Conservation (phyloP, 2,113 vertebrate species). For the Poeciliopsis turrubarensis region DNA sequence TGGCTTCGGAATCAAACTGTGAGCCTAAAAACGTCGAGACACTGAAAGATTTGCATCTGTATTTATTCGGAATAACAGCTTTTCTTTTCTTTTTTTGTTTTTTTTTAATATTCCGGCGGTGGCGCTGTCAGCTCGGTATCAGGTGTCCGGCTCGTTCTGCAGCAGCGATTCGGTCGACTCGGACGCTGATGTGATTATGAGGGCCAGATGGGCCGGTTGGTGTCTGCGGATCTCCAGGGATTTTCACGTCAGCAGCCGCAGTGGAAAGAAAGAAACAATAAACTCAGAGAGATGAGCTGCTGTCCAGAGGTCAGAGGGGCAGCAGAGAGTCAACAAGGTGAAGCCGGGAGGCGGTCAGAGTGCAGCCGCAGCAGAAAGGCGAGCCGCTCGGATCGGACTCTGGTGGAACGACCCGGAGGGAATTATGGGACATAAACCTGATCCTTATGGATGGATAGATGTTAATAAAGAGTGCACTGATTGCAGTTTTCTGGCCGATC, state of each 20-base stretch:
- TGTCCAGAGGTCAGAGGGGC: not conserved
- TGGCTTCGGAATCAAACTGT: too few relatives aligned
- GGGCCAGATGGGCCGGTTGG: conserved; percentile 10
- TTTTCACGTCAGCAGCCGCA: conserved; percentile 10
- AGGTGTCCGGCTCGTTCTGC: not conserved
- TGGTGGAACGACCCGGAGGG: not conserved
- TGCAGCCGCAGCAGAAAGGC: not conserved
- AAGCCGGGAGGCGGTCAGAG: not conserved
- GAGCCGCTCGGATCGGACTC: not conserved
- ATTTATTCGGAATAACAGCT: not conserved
- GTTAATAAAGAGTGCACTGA: too few relatives aligned
- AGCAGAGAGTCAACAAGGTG: not conserved
- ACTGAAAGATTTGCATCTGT: too few relatives aligned
- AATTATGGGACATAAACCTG: not conserved
- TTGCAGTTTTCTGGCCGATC: too few relatives aligned
- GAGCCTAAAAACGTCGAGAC: too few relatives aligned
- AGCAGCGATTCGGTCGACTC: not conserved
- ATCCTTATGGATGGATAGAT: not conserved
- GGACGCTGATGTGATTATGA: not conserved
- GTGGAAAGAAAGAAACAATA: too few relatives aligned
- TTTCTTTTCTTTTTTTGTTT: not conserved
- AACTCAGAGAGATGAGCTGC: not conserved
- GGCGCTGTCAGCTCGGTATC: not conserved
- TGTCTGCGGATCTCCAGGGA: conserved; percentile 10
- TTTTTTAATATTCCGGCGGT: not conserved